These are phyloP conservation scores for Drosophila nebulosa DNA, from an alignment of 1,140 invertebrate genomes.

Conservation along the genomic window DNA sequence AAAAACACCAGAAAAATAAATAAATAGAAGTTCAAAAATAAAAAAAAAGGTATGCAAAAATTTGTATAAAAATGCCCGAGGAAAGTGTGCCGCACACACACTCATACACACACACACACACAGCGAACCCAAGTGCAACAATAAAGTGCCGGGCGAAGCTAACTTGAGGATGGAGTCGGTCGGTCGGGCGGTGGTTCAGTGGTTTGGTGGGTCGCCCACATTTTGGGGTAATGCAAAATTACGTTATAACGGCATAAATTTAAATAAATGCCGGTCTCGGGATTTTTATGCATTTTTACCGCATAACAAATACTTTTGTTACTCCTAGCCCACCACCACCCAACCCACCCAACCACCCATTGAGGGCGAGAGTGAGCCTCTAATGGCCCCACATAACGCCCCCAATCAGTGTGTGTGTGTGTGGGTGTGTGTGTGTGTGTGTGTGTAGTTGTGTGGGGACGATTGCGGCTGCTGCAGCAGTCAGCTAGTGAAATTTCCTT, in stretches of 20 bases:
- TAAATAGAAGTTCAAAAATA: slow-evolving; percentile 10
- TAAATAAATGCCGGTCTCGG: slow-evolving; percentile 81
- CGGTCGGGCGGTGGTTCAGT: background rate
- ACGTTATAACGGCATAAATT: slow-evolving; percentile 81
- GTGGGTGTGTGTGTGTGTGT: too few relatives aligned
- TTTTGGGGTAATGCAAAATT: slow-evolving; percentile 78
- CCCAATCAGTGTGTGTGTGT: slow-evolving; percentile 15
- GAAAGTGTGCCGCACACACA: slow-evolving; percentile 48
- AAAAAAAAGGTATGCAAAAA: slow-evolving; percentile 52
- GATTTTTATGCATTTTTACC: slow-evolving; percentile 81
- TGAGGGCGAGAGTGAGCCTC: slow-evolving; percentile 21
- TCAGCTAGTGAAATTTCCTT: slow-evolving; percentile 80
- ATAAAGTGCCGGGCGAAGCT: slow-evolving; percentile 58
- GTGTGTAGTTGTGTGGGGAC: too few relatives aligned
- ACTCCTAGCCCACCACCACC: slow-evolving; percentile 40
- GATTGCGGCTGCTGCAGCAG: slow-evolving; percentile 64
- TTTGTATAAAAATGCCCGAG: slow-evolving; percentile 58
- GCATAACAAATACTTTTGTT: slow-evolving; percentile 81
- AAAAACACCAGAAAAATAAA: background rate
- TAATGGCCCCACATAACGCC: slow-evolving; percentile 64
- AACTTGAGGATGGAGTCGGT: slow-evolving; percentile 27
- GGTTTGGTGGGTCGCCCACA: slow-evolving; percentile 45
- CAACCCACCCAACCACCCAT: too few relatives aligned
- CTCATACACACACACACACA: slow-evolving; percentile 14
- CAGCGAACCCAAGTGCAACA: slow-evolving; percentile 42